These are phyloP conservation scores for Seladonia tumulorum DNA, from an alignment of 2,888 invertebrate genomes.

Conservation along the genomic window DNA sequence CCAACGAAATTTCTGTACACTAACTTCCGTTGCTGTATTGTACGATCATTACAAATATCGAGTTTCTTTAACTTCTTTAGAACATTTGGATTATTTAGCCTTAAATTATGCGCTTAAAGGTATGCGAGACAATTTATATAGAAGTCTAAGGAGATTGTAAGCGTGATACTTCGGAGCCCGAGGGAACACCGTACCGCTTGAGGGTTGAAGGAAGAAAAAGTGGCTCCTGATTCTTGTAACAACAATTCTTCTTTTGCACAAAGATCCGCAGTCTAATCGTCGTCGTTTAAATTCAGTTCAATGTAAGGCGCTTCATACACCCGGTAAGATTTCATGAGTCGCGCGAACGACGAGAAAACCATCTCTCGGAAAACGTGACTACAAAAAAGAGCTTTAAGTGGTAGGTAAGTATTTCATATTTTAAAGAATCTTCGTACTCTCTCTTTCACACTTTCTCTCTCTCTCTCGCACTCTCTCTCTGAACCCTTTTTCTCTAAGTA, in stretches of 20 bases:
- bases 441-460: too few species aligned
- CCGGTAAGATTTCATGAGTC: constrained; percentile 48
- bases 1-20: too few species aligned
- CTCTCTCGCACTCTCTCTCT: not conserved
- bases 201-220: not conserved
- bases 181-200: too few species aligned
- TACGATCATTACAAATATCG: too few species aligned
- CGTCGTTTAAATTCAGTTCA: constrained; percentile 63
- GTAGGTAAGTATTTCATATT: constrained; percentile 39
- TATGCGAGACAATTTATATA: too few species aligned
- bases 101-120: too few species aligned
- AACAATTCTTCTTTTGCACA: not conserved
- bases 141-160: too few species aligned
- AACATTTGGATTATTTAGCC: too few species aligned
- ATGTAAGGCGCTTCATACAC: constrained; percentile 61
- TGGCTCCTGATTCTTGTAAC: not conserved
- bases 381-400: constrained; percentile 49
- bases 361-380: constrained; percentile 21
- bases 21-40: too few species aligned
- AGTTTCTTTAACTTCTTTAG: too few species aligned
- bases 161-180: too few species aligned
- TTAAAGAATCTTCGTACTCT: constrained; percentile 29
- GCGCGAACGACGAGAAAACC: constrained; percentile 20
- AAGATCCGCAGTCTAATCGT: not conserved
- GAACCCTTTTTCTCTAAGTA: constrained; percentile 40